Evolutionary conservation across 2,888 invertebrate species (phyloP).

Genomic region (Iphiclides podalirius): DNA sequence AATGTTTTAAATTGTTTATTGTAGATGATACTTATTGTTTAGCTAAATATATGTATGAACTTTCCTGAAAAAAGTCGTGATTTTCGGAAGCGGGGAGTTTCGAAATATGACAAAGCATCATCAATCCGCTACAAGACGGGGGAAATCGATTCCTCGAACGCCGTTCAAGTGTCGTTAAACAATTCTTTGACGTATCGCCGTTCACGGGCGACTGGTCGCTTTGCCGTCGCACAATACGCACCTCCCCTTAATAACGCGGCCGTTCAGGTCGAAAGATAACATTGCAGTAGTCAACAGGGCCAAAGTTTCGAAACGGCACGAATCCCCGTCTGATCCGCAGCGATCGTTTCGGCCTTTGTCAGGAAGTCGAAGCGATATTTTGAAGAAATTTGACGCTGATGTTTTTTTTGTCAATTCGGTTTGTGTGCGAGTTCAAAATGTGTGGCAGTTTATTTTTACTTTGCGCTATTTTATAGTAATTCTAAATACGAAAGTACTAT

Average conservation of each 20-base stretch:
- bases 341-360: not conserved
- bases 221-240: slow-evolving; percentile 28
- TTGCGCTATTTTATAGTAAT: no score
- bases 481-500: no score
- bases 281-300: slow-evolving; percentile 24
- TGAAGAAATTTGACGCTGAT: no score
- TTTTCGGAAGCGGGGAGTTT: no score
- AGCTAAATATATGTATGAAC: no score
- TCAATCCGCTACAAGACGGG: not conserved
- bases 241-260: slow-evolving; percentile 38
- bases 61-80: no score
- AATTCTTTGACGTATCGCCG: slow-evolving; percentile 11
- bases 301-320: slow-evolving; percentile 15
- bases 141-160: not conserved
- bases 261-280: slow-evolving; percentile 48
- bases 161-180: not conserved
- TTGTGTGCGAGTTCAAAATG: no score
- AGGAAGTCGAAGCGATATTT: not conserved
- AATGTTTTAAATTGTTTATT: no score
- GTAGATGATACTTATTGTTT: no score
- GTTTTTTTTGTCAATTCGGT: no score
- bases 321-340: not conserved
- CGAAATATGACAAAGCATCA: no score
- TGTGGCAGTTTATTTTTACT: no score
- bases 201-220: slow-evolving; percentile 25